phyloP scores from a whole-genome alignment of 2,113 vertebrate genomes.

The Microcebus tavaratra region DNA sequence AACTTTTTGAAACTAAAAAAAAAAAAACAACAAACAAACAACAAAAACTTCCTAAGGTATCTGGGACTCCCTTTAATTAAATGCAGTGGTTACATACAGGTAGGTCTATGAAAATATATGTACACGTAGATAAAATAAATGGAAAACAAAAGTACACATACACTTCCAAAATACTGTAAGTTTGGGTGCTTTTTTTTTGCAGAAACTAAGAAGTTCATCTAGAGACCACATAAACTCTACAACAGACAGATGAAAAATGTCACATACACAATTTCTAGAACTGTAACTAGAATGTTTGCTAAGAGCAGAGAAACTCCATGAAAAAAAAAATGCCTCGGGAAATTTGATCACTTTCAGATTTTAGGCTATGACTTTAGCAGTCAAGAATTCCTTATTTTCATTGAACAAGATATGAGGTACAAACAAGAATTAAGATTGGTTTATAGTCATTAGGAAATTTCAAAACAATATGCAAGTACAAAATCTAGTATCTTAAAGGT shows the following conservation, averaged over 20 bases:
- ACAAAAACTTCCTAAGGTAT: background rate
- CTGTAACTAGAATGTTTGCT: background rate
- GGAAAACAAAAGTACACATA: background rate
- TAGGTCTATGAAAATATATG: background rate
- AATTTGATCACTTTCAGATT: conserved; percentile 38
- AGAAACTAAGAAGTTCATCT: background rate
- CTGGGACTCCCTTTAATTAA: background rate
- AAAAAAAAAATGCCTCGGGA: background rate
- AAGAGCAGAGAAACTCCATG: conserved; percentile 8
- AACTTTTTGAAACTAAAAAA: background rate
- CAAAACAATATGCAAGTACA: background rate
- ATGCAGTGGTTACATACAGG: background rate
- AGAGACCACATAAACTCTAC: background rate
- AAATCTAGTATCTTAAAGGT: background rate
- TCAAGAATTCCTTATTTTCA: background rate
- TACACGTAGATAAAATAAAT: background rate
- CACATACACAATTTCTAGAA: conserved; percentile 20
- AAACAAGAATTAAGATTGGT: background rate
- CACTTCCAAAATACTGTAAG: background rate
- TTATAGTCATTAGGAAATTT: background rate
- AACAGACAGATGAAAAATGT: background rate
- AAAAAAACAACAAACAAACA: too few species aligned
- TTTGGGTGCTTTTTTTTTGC: background rate
- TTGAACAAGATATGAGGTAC: background rate
- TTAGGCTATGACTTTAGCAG: conserved; percentile 12